A percentile compares a stretch with the other conserved stretches of the same genome.
These are phyloP conservation scores for Acromyrmex echinatior DNA, from an alignment of 1,140 invertebrate genomes.

Conservation along the genomic window DNA sequence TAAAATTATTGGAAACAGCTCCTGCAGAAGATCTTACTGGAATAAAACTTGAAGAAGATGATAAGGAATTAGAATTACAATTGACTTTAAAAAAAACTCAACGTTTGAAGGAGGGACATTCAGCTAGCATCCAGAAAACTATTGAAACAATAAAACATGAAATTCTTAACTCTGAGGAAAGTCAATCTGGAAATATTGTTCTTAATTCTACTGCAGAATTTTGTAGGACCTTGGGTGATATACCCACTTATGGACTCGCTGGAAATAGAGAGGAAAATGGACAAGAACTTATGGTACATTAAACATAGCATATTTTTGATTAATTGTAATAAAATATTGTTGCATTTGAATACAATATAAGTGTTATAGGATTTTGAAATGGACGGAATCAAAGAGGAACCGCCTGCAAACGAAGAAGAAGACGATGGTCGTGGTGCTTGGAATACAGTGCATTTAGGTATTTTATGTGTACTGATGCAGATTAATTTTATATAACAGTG, in stretches of 20 bases:
- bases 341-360: conserved; percentile 19
- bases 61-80: conserved; percentile 92
- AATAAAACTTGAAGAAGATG: conserved; percentile 91
- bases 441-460: conserved; percentile 91
- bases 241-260: conserved; percentile 96
- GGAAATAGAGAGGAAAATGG: conserved; percentile 95
- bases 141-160: conserved; percentile 84
- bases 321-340: background rate
- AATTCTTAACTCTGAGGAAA: conserved; percentile 81
- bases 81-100: conserved; percentile 92
- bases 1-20: conserved; percentile 80
- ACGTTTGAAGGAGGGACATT: conserved; percentile 89
- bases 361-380: conserved; percentile 88
- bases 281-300: conserved; percentile 92
- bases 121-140: conserved; percentile 83
- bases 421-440: conserved; percentile 89
- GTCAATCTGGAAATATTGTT: conserved; percentile 89
- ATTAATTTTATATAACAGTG: conserved; percentile 8
- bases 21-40: conserved; percentile 88
- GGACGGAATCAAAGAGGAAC: conserved; percentile 87
- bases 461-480: conserved; percentile 13
- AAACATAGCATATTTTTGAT: background rate
- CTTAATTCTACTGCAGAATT: conserved; percentile 98
- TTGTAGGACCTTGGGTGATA: conserved; percentile 97
- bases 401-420: conserved; percentile 84